Percentiles rank a stretch among this genome's conserved stretches.
Conservation (phyloP, 2,113 vertebrate species). For the Centropristis striata region DNA sequence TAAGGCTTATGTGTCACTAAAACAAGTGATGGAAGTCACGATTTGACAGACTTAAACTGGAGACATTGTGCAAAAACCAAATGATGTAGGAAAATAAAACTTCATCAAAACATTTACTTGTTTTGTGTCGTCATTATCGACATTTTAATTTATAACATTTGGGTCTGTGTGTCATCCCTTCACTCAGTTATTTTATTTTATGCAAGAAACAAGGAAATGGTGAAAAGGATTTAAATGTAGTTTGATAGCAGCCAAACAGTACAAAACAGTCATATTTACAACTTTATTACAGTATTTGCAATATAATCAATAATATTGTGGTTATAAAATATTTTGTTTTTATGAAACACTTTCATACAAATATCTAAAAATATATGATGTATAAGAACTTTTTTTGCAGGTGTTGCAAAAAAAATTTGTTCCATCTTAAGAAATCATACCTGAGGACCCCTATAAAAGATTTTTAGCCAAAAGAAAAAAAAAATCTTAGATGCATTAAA, state of each 20-base stretch:
- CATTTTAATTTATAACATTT: not conserved
- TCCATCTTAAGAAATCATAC: conserved; percentile 14
- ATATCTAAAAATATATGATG: conserved; percentile 12
- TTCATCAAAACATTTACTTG: conserved; percentile 19
- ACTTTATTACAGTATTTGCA: conserved; percentile 50
- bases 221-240: not conserved
- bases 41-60: conserved; percentile 42
- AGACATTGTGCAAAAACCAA: conserved; percentile 58
- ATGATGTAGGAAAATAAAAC: conserved; percentile 52
- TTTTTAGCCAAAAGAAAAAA: not conserved
- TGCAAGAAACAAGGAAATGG: not conserved
- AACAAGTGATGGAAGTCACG: conserved; percentile 31
- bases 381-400: not conserved
- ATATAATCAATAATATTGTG: conserved; percentile 7
- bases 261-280: conserved; percentile 40
- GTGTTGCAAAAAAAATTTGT: not conserved
- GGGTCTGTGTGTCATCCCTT: not conserved
- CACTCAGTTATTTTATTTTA: not conserved
- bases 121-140: conserved; percentile 18
- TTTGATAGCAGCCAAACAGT: not conserved
- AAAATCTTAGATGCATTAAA: not conserved
- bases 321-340: conserved; percentile 3
- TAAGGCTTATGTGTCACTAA: conserved; percentile 60
- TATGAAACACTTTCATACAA: conserved; percentile 43
- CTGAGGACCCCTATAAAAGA: not conserved